Evolutionary conservation across 1,140 invertebrate species (phyloP).

Genomic region (Cotesia glomerata): DNA sequence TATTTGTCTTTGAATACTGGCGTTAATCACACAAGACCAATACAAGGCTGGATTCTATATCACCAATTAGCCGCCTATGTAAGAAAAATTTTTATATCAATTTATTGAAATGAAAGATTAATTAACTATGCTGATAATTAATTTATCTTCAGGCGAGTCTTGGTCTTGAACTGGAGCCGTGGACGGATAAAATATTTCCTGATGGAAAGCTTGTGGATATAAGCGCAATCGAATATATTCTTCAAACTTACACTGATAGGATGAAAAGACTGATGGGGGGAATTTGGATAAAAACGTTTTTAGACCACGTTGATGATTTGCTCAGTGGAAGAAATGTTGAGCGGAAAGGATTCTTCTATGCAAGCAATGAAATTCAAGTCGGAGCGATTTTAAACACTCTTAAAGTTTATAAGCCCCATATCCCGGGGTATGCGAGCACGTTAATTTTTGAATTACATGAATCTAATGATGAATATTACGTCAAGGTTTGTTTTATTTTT

Average conservation of each 20-base stretch:
- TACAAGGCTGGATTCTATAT: constrained; percentile 19
- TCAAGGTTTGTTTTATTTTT: constrained; percentile 25
- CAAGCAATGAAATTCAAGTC: constrained; percentile 73
- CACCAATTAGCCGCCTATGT: constrained; percentile 18
- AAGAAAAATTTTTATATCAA: neutral
- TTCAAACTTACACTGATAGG: constrained; percentile 55
- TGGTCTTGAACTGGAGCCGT: constrained; percentile 11
- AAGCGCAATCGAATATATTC: constrained; percentile 60
- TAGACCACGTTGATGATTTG: constrained; percentile 22
- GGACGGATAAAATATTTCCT: constrained; percentile 20
- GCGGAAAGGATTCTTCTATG: constrained; percentile 36
- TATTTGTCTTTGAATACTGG: constrained; percentile 15
- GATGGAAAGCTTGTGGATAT: constrained; percentile 55
- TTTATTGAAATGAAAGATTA: neutral
- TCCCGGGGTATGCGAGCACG: constrained; percentile 25
- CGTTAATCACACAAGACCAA: constrained; percentile 6
- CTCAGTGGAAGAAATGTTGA: neutral
- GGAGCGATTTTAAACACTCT: constrained; percentile 69
- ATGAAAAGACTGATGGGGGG: constrained; percentile 53
- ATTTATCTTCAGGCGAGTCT: constrained; percentile 9
- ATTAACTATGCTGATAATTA: neutral
- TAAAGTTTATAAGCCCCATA: constrained; percentile 65
- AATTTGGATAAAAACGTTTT: constrained; percentile 27
- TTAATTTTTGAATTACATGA: constrained; percentile 31
- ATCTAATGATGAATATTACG: constrained; percentile 22